Percentiles rank a stretch among this genome's conserved stretches.
These are phyloP conservation scores for Ruditapes philippinarum DNA, from an alignment of 1,140 invertebrate species.

Conservation along the genomic window DNA sequence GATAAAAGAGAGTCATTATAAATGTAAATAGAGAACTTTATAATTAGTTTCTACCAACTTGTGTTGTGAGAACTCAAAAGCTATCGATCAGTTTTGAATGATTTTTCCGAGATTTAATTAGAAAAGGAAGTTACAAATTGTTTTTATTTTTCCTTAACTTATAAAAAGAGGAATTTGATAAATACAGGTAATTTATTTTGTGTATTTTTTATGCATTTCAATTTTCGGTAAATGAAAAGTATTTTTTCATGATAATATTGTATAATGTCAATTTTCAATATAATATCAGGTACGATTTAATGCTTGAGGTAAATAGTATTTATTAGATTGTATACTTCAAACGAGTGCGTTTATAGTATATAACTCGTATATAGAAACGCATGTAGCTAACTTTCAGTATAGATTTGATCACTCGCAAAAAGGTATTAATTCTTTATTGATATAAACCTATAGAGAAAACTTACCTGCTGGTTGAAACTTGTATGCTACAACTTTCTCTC, in stretches of 20 bases:
- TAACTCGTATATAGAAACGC: too few species aligned
- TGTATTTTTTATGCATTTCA: too few species aligned
- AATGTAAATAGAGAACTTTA: slow-evolving; percentile 9
- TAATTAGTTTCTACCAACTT: slow-evolving; percentile 16
- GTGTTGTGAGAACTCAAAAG: background rate
- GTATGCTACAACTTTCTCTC: background rate
- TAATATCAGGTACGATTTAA: background rate
- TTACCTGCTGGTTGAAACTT: background rate
- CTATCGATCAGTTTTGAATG: background rate
- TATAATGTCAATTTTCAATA: background rate
- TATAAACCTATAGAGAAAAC: background rate
- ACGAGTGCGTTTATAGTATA: background rate
- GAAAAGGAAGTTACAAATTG: background rate
- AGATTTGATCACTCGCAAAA: background rate
- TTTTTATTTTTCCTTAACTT: background rate
- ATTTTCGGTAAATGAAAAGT: too few species aligned
- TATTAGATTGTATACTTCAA: background rate
- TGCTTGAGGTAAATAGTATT: background rate
- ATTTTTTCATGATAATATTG: too few species aligned
- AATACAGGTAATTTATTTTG: too few species aligned
- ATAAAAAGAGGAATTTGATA: too few species aligned
- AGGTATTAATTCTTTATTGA: slow-evolving; percentile 14
- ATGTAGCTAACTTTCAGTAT: background rate
- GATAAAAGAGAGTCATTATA: background rate
- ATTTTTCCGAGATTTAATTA: background rate